Base-by-base conservation (phyloP, 1,140 invertebrate genomes). In the Drosophila kepulauana region DNA sequence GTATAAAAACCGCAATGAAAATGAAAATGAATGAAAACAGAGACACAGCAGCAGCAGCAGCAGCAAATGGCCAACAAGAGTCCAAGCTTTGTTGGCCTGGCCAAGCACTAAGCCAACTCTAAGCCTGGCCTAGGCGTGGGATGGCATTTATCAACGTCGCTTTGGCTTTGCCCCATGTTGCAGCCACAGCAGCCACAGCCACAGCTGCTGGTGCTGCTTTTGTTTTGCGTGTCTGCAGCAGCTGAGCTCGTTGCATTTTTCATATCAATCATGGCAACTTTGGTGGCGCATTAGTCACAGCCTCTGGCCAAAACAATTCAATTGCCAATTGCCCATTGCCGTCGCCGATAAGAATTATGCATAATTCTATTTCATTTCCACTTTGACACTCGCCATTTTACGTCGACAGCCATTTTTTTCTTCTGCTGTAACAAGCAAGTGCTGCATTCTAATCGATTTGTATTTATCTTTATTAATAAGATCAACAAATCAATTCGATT, bases 361-460 rank as follows among this genome's bases (percentile, higher is more conserved):
- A 89, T 89, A 89, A 89, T 89, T 89, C 78, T 79, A 89, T 81
- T 89, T 81, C 84, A 89, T 89, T 89, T 89, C 74, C 75, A 78
- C 78, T 80, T 85, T 89, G 85, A 85, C 85, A 89, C 85, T 81
- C 78, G 81, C 66, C 82, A 61, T 72, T 72, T 68, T 67, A 38
- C 8, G 35, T 10, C 35, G 7, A 10, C 35, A 10, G 7, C 10
- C 30, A 33, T 5, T 38, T 38, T 38, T 10, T 10, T 3, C 8
- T 10, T 10, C 0, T 43, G 43, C 52, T 13, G 30, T 1, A 30
- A 16, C 52, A 10, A 16, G 10, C 7, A 57, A 20, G 13, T 16
- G 6, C 15, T 51, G 11, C 16, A 35, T 54, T 64, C 13, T 54
- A 54, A 64, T 54, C 62, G 35, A 52, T 64, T 54, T 13, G 41